phyloP scores from a whole-genome alignment of 2,113 vertebrate species.

The Chrysochloris asiatica region DNA sequence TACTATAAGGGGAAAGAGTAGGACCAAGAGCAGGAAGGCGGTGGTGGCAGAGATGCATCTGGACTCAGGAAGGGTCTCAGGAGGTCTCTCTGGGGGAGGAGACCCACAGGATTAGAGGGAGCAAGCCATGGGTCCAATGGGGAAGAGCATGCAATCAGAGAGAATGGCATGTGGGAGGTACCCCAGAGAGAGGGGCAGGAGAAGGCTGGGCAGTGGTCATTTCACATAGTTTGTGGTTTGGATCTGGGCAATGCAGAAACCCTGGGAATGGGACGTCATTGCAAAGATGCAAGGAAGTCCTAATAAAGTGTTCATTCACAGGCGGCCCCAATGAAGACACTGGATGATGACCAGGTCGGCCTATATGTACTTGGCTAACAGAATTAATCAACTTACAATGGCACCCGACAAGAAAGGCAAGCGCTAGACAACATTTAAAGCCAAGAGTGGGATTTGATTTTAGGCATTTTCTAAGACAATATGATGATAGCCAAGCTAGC shows the following conservation, averaged over 20 bases:
- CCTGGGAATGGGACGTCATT: slow-evolving; percentile 78
- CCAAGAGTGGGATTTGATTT: slow-evolving; percentile 84
- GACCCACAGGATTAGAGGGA: background rate
- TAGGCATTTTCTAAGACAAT: slow-evolving; percentile 82
- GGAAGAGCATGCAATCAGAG: background rate
- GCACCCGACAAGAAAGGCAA: slow-evolving; percentile 78
- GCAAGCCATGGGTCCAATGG: fast-evolving
- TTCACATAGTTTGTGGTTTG: background rate
- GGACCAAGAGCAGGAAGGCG: background rate
- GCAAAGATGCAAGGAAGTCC: slow-evolving; percentile 82
- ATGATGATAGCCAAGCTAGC: slow-evolving; percentile 80
- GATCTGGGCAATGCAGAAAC: slow-evolving; percentile 65
- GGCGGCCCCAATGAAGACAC: slow-evolving; percentile 80
- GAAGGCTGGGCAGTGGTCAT: background rate
- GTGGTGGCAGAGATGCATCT: background rate
- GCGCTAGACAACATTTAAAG: slow-evolving; percentile 81
- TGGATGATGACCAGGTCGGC: slow-evolving; percentile 83
- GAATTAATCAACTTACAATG: slow-evolving; percentile 79
- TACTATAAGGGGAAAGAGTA: fast-evolving
- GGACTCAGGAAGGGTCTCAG: background rate
- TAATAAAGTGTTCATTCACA: slow-evolving; percentile 83
- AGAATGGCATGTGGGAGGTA: background rate
- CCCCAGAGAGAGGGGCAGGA: background rate
- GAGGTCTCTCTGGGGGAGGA: no score
- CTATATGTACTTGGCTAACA: slow-evolving; percentile 83